Evolutionary conservation across 2,888 invertebrate species (phyloP).

Genomic region (Deroplatys truncata): DNA sequence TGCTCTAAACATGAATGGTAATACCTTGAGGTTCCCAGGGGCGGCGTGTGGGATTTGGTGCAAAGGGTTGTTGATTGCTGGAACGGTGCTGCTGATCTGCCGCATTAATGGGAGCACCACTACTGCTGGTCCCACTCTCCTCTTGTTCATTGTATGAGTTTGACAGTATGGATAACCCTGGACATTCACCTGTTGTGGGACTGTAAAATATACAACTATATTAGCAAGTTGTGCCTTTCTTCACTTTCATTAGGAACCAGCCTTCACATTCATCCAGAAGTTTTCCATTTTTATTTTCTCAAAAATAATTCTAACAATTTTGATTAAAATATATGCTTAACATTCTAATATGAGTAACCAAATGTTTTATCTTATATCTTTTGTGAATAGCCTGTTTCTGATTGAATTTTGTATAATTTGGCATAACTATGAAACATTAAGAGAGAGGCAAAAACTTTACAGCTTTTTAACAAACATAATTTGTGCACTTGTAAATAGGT

Average conservation of each 20-base stretch:
- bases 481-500: too few relatives aligned
- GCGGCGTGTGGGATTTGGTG: slow-evolving; percentile 33
- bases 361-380: too few relatives aligned
- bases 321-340: too few relatives aligned
- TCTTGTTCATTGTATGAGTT: slow-evolving; percentile 23
- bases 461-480: too few relatives aligned
- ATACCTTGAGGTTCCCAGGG: neutral
- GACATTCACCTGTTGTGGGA: slow-evolving; percentile 51
- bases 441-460: too few relatives aligned
- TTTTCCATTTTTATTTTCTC: too few relatives aligned
- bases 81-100: slow-evolving; percentile 27
- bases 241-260: neutral
- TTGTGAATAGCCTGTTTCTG: too few relatives aligned
- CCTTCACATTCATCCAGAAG: too few relatives aligned
- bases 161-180: slow-evolving; percentile 36
- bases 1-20: neutral
- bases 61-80: slow-evolving; percentile 36
- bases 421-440: too few relatives aligned
- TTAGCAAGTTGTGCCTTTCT: neutral
- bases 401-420: too few relatives aligned
- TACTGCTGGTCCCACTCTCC: neutral
- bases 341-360: too few relatives aligned
- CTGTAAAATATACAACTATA: slow-evolving; percentile 38
- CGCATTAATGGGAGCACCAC: neutral
- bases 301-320: too few relatives aligned